These are phyloP conservation scores for Brachionus koreanus DNA, from an alignment of 1,140 invertebrate genomes.

Conservation along the genomic window DNA sequence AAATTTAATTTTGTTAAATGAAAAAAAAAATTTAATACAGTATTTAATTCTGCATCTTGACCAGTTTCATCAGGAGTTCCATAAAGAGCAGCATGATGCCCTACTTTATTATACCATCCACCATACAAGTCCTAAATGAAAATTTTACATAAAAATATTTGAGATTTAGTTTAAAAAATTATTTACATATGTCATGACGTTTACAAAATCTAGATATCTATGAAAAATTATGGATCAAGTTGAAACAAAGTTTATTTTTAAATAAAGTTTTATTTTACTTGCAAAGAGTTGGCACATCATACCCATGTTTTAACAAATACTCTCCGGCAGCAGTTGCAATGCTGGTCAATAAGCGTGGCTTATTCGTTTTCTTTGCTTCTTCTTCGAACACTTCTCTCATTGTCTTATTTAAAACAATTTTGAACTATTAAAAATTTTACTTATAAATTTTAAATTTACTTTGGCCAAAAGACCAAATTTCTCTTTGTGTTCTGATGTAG, in stretches of 20 bases:
- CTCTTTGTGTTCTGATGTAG: not conserved
- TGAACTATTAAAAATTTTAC: not conserved
- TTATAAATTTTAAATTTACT: not conserved
- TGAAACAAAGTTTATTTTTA: not conserved
- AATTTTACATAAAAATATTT: not conserved
- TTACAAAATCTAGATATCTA: slow-evolving; percentile 42
- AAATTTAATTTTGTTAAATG: not conserved
- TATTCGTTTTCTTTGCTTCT: slow-evolving; percentile 57
- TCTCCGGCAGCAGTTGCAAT: slow-evolving; percentile 63
- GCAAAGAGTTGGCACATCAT: slow-evolving; percentile 66
- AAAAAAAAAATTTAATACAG: slow-evolving; percentile 18
- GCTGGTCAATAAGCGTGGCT: slow-evolving; percentile 59
- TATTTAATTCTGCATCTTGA: slow-evolving; percentile 38
- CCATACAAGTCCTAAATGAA: slow-evolving; percentile 42
- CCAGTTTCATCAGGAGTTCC: slow-evolving; percentile 25
- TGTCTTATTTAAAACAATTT: slow-evolving; percentile 58
- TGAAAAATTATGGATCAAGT: not conserved
- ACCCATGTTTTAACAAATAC: slow-evolving; percentile 57
- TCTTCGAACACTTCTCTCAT: slow-evolving; percentile 68
- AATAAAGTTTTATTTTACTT: slow-evolving; percentile 17
- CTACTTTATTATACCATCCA: slow-evolving; percentile 44
- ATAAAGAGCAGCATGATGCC: slow-evolving; percentile 43
- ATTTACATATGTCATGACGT: slow-evolving; percentile 44
- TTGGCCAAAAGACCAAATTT: slow-evolving; percentile 43
- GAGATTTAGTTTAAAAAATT: not conserved